Conservation (phyloP, 2,888 invertebrate species). For the Meloe dianella region DNA sequence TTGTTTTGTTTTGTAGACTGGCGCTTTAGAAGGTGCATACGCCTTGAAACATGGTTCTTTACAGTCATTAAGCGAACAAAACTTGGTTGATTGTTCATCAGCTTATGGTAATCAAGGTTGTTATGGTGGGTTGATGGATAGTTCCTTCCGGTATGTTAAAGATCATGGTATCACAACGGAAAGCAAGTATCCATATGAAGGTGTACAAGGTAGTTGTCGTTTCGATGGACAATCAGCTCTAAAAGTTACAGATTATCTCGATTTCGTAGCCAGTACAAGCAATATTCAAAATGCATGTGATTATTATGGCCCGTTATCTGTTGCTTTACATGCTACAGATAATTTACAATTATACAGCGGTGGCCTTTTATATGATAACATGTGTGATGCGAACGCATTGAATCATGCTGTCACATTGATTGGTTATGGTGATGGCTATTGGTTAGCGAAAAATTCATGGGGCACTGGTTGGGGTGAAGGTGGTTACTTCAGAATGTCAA, state of each 20-base stretch:
- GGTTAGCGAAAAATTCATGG: too few relatives aligned
- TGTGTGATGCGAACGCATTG: conserved; percentile 59
- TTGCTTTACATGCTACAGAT: conserved; percentile 79
- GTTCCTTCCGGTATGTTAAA: conserved; percentile 32
- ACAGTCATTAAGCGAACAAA: conserved; percentile 63
- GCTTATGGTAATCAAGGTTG: conserved; percentile 59
- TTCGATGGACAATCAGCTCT: conserved; percentile 3
- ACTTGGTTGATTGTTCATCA: conserved; percentile 63
- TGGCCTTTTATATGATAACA: too few relatives aligned
- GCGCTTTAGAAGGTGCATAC: conserved; percentile 63
- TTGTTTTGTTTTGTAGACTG: conserved; percentile 54
- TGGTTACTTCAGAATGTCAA: too few relatives aligned
- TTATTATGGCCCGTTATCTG: conserved; percentile 82
- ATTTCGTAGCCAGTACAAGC: background rate
- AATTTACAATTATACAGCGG: conserved; percentile 2
- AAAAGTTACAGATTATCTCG: background rate
- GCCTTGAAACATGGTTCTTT: conserved; percentile 60
- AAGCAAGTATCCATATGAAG: conserved; percentile 38
- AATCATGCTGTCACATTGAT: conserved; percentile 83
- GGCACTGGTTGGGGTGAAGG: too few relatives aligned
- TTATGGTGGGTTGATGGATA: conserved; percentile 30
- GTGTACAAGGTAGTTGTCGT: conserved; percentile 21
- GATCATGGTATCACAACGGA: conserved; percentile 35
- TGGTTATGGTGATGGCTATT: conserved; percentile 64
- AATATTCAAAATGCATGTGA: conserved; percentile 59